These are phyloP conservation scores for Dendrolimus punctatus DNA, from an alignment of 1,140 invertebrate genomes.

Conservation along the genomic window DNA sequence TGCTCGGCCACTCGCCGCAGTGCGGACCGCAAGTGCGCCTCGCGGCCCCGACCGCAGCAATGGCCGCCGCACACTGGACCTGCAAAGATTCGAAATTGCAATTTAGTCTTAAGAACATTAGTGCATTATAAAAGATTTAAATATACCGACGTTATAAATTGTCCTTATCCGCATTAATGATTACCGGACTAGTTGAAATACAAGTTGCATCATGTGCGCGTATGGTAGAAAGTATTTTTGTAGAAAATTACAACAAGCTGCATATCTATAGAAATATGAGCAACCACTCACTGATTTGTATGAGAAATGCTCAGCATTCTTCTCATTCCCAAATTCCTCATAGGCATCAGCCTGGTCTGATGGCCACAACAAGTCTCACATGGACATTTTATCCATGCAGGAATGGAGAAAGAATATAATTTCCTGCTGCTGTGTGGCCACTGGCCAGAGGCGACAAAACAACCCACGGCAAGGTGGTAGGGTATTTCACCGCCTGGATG, in stretches of 20 bases:
- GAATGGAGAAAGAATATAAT: too few relatives aligned
- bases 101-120: too few relatives aligned
- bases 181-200: too few relatives aligned
- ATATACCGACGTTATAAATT: too few relatives aligned
- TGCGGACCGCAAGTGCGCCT: conserved; percentile 61
- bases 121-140: too few relatives aligned
- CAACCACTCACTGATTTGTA: conserved; percentile 99
- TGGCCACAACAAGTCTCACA: conserved; percentile 99
- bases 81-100: conserved; percentile 19
- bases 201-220: conserved; percentile 99
- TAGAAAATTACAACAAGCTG: conserved; percentile 99
- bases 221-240: conserved; percentile 99
- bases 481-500: too few relatives aligned
- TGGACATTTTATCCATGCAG: too few relatives aligned
- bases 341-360: conserved; percentile 97
- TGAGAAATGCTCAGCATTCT: conserved; percentile 99
- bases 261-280: conserved; percentile 99
- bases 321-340: conserved; percentile 99
- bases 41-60: conserved; percentile 74
- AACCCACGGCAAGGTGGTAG: too few relatives aligned
- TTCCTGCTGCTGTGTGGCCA: too few relatives aligned
- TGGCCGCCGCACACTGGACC: conserved; percentile 73
- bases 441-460: too few relatives aligned
- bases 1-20: conserved; percentile 63
- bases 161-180: too few relatives aligned